Evolutionary conservation across 2,888 invertebrate genomes (phyloP).

Genomic region (Idaea aversata): DNA sequence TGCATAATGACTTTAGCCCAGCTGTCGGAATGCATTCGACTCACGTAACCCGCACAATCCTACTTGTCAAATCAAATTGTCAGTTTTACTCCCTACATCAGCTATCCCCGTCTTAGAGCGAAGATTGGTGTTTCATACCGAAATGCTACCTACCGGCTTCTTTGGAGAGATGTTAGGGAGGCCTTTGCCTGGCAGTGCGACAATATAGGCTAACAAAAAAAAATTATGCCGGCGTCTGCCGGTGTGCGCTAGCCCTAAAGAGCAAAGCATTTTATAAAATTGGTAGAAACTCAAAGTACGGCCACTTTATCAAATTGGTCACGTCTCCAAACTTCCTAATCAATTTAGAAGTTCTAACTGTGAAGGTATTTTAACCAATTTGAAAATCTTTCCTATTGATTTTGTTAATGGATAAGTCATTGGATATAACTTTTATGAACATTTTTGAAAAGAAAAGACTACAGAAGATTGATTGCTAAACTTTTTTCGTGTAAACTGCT

Average conservation of each 20-base stretch:
- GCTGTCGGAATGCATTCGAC: too few species aligned
- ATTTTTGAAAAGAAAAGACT: background rate
- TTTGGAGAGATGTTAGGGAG: too few species aligned
- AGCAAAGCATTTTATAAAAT: background rate
- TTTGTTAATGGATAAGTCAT: constrained; percentile 1
- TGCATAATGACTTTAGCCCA: too few species aligned
- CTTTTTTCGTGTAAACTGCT: constrained; percentile 2
- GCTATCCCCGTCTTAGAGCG: too few species aligned
- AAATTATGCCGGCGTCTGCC: too few species aligned
- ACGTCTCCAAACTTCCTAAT: background rate
- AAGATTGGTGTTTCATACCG: too few species aligned
- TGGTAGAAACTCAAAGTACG: background rate
- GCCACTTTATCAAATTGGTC: background rate
- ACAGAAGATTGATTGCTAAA: background rate
- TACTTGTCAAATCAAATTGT: too few species aligned
- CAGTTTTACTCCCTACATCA: too few species aligned
- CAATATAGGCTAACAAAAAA: too few species aligned
- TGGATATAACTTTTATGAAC: background rate
- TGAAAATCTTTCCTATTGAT: background rate
- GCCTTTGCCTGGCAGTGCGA: too few species aligned
- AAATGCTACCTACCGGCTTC: too few species aligned
- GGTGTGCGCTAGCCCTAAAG: background rate
- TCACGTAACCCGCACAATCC: too few species aligned
- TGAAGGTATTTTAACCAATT: constrained; percentile 1
- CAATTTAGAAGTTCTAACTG: background rate